Percentiles rank a stretch among this genome's conserved stretches.
Conservation (phyloP, 1,140 invertebrate species). For the Hylyphantes graminicola region DNA sequence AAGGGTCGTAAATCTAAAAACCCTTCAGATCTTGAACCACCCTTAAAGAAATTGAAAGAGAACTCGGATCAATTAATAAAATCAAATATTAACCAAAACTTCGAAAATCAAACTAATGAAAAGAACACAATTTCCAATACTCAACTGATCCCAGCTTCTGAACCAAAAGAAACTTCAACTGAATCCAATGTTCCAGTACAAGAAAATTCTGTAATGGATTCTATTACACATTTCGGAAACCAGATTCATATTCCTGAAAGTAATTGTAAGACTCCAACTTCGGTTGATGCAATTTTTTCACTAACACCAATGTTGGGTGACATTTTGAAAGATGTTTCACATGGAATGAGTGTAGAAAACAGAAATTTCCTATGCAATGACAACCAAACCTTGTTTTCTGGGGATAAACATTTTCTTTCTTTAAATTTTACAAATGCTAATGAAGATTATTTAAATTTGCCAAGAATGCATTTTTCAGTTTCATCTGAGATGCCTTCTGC, state of each 20-base stretch:
- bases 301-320: constrained; percentile 42
- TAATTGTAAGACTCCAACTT: constrained; percentile 51
- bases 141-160: constrained; percentile 2
- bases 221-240: constrained; percentile 34
- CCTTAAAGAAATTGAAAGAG: constrained; percentile 47
- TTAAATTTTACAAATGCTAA: constrained; percentile 39
- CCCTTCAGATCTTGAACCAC: constrained; percentile 24
- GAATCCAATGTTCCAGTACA: not conserved
- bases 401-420: constrained; percentile 42
- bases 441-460: constrained; percentile 52
- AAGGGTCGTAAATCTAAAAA: constrained; percentile 29
- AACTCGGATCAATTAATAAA: constrained; percentile 7
- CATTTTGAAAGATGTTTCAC: constrained; percentile 55
- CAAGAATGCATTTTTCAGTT: constrained; percentile 46
- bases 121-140: not conserved
- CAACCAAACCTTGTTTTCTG: constrained; percentile 27
- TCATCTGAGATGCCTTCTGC: constrained; percentile 31
- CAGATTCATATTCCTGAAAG: constrained; percentile 50
- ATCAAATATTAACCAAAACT: constrained; percentile 1
- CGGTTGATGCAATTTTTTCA: constrained; percentile 48
- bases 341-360: constrained; percentile 20
- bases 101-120: constrained; percentile 21
- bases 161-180: constrained; percentile 23
- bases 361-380: constrained; percentile 40
- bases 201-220: constrained; percentile 26